A percentile compares a stretch with the other conserved stretches of the same genome.
phyloP scores from a whole-genome alignment of 2,797 vertebrate genomes.

The Phataginus tetradactyla region DNA sequence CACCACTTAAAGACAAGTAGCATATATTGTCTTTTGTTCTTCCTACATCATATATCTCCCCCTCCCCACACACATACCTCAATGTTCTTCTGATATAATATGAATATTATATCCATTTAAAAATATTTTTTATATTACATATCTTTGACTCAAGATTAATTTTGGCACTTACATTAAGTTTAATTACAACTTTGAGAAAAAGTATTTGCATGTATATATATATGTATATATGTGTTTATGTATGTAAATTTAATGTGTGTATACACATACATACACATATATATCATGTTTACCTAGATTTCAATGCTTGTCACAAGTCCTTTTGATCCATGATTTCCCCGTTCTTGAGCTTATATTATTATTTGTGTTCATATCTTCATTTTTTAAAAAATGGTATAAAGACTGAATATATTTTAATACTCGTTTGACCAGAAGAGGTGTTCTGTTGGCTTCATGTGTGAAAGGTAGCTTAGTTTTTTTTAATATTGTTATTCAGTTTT shows the following conservation, averaged over 20 bases:
- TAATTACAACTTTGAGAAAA: not conserved
- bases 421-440: not conserved
- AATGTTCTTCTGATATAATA: not conserved
- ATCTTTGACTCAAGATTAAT: not conserved
- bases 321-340: not conserved
- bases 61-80: not conserved
- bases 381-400: conserved; percentile 21
- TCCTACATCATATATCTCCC: not conserved
- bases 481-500: not conserved
- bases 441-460: not conserved
- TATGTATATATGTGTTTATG: not conserved
- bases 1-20: not conserved
- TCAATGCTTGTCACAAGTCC: not conserved
- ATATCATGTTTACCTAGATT: not conserved
- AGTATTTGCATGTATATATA: not conserved
- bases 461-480: not conserved
- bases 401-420: not conserved
- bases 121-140: not conserved
- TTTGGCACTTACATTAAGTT: not conserved
- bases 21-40: not conserved
- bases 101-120: not conserved
- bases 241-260: not conserved
- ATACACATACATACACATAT: not conserved
- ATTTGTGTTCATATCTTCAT: not conserved
- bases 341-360: not conserved